Evolutionary conservation across 2,888 invertebrate species (phyloP), one percentile per base, ranked within the genome.

Genomic region (Elmis aenea): DNA sequence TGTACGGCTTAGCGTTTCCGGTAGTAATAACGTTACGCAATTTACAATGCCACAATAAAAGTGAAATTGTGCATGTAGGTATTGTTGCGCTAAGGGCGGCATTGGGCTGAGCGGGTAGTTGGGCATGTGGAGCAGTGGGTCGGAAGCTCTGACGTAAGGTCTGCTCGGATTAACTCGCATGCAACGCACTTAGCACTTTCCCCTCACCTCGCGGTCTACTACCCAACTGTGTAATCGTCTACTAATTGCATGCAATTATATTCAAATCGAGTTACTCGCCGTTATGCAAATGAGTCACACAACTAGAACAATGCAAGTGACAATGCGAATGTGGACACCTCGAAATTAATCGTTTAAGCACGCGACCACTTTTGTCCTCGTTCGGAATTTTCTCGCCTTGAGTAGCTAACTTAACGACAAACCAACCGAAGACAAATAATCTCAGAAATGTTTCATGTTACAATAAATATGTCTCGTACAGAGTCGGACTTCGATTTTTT

Each of bases 161-260:
- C 28, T 48, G 55, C 51, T 48, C 51, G 50, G 54, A 50, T 54
- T 51, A 51, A 48, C 42, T 53, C 50, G 54, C 57, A 54, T 54
- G 59, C 57, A 58, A 54, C 50, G 55, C 57, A 60, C 57, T 59
- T 61, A 55, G 51, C 62, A 59, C 62, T 62, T 62, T 65, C 59
- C 55, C 52, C 53, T 47, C 48, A 24, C 48, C 52, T 46, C 47
- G 43, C 58, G 64, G 57, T 63, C 59, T 49, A 54, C 59, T 57
- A 54, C 48, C 61, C 66, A 66, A 63, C 61, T 66, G 64, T 64
- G 62, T 66, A 67, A 67, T 66, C 59, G 61, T 46, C 57, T 46
- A 54, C 62, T 66, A 66, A 66, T 66, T 64, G 60, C 58, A 58
- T 57, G 58, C 59, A 63, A 66, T 67, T 65, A 64, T 58, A 61